Percentiles rank a stretch among this genome's conserved stretches.
Evolutionary conservation across 2,888 invertebrate species (phyloP).

Genomic region (Andrena hattorfiana): DNA sequence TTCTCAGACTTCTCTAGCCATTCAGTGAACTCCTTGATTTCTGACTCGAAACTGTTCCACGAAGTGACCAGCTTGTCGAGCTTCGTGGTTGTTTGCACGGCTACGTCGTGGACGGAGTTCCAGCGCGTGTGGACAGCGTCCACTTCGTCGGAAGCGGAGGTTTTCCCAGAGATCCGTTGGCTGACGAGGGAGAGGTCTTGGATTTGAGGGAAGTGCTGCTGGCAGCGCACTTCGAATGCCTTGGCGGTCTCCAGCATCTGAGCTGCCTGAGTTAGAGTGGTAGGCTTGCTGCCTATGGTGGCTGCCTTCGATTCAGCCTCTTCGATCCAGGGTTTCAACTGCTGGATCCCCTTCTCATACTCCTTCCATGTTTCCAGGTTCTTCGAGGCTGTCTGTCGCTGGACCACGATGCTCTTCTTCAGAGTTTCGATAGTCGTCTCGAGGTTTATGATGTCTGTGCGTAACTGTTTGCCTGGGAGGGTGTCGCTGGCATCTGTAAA

Average conservation of each 20-base stretch:
- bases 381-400: conserved; percentile 91
- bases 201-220: conserved; percentile 90
- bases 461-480: conserved; percentile 91
- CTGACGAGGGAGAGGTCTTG: conserved; percentile 91
- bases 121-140: conserved; percentile 94
- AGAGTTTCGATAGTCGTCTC: conserved; percentile 92
- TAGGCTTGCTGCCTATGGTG: conserved; percentile 90
- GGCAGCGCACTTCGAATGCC: conserved; percentile 92
- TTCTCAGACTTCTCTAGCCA: conserved; percentile 92
- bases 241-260: conserved; percentile 90
- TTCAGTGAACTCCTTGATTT: conserved; percentile 90
- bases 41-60: conserved; percentile 93
- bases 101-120: conserved; percentile 93
- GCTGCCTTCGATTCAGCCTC: conserved; percentile 93
- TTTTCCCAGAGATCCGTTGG: conserved; percentile 91
- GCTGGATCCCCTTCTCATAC: conserved; percentile 92
- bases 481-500: conserved; percentile 87
- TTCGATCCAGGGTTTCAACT: conserved; percentile 95
- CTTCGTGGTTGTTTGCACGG: conserved; percentile 92
- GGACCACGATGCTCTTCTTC: conserved; percentile 91
- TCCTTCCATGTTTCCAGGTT: conserved; percentile 94
- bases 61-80: conserved; percentile 91
- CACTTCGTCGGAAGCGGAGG: conserved; percentile 93
- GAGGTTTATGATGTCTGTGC: conserved; percentile 91
- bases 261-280: conserved; percentile 92